phyloP scores from a whole-genome alignment of 2,888 invertebrate species.

The Chrysolina oricalcia region DNA sequence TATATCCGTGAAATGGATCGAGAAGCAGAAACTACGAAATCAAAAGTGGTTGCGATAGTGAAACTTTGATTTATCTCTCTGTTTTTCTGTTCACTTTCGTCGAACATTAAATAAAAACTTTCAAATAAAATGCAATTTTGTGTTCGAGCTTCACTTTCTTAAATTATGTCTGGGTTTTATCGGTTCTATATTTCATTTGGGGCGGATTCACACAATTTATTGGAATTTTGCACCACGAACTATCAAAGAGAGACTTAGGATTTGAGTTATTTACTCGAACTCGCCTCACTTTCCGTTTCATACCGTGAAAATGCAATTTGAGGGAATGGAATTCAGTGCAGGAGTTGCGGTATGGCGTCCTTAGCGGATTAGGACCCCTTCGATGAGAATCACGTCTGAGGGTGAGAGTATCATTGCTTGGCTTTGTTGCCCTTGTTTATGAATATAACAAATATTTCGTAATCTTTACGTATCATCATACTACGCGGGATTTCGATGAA shows the following conservation, averaged over 20 bases:
- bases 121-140: slow-evolving; percentile 51
- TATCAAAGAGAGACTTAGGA: slow-evolving; percentile 36
- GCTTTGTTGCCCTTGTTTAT: slow-evolving; percentile 20
- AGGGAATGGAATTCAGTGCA: slow-evolving; percentile 3
- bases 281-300: slow-evolving; percentile 33
- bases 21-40: slow-evolving; percentile 58
- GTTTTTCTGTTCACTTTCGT: slow-evolving; percentile 58
- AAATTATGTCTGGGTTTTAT: slow-evolving; percentile 45
- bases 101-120: slow-evolving; percentile 56
- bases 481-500: neutral
- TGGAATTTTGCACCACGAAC: slow-evolving; percentile 39
- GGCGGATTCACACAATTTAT: slow-evolving; percentile 36
- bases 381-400: slow-evolving; percentile 15
- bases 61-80: slow-evolving; percentile 63
- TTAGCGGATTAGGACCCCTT: slow-evolving; percentile 10
- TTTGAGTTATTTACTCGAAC: slow-evolving; percentile 37
- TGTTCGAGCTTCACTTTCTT: slow-evolving; percentile 40
- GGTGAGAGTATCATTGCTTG: slow-evolving; percentile 8
- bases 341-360: slow-evolving; percentile 15
- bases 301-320: slow-evolving; percentile 21
- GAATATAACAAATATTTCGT: neutral
- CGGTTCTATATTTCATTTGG: slow-evolving; percentile 46
- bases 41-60: slow-evolving; percentile 62
- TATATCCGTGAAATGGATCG: slow-evolving; percentile 59
- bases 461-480: neutral